Evolutionary conservation across 1,140 invertebrate genomes (phyloP), one percentile per base, ranked within the genome.

Genomic region (Platyscapa corneri): DNA sequence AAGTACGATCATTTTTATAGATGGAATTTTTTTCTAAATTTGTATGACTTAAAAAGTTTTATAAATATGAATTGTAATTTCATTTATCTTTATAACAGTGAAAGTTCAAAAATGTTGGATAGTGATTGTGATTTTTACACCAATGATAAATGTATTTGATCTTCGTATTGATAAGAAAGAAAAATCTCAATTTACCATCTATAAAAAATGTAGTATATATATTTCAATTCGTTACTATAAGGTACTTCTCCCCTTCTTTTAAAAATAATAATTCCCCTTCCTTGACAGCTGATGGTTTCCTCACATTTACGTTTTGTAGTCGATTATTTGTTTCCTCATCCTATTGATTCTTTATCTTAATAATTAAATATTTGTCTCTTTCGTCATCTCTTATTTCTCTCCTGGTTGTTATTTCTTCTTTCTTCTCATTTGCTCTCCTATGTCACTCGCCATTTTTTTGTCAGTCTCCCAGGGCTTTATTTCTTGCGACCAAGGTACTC

Each of bases 401-500:
- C 12, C 42, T 46, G 6, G 5, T 12, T 46, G 6, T 46, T 12
- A 7, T 12, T 46, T 12, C 12, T 12, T 46, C 42, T 46, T 12
- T 46, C 30, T 30, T 75, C 72, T 60, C 49, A 53, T 27, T 60
- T 30, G 18, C 16, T 67, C 76, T 74, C 53, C 79, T 75, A 80
- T 81, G n/a, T 82, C 84, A 82, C 76, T 81, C 27, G 46, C n/a
- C 23, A 67, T 65, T 70, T 88, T 83, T 53, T 81, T 53, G 67
- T 88, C 85, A 87, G 83, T 86, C 86, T 87, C 86, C 89, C 70
- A 30, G 80, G 65, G 80, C 74, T 89, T 92, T 93, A 93, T 88
- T 93, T 92, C 89, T 91, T 93, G 89, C 93, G 90, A 88, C 94
- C 94, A 90, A 95, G 92, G 90, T 94, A 94, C 90, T 95, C 94